Evolutionary conservation across 1,140 invertebrate genomes (phyloP).

Genomic region (Galendromus occidentalis): DNA sequence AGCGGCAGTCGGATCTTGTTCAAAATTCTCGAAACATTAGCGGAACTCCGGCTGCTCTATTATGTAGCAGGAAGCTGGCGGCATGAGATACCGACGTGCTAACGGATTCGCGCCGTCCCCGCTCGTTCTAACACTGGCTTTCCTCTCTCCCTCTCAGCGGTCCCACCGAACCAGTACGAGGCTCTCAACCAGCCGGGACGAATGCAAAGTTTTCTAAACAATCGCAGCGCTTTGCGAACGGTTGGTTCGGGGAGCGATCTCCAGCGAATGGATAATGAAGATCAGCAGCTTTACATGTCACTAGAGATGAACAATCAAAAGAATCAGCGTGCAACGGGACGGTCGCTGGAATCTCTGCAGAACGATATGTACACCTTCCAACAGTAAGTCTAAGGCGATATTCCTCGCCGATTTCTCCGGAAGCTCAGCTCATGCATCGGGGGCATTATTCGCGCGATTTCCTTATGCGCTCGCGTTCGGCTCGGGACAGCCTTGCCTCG

Average conservation of each 20-base stretch:
- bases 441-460: too few species aligned
- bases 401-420: too few species aligned
- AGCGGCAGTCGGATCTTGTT: too few species aligned
- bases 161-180: constrained; percentile 7
- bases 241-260: constrained; percentile 1
- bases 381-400: not conserved
- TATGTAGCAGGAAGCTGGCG: too few species aligned
- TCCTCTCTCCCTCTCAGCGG: not conserved
- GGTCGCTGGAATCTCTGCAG: not conserved
- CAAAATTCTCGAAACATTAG: too few species aligned
- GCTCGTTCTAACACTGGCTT: not conserved
- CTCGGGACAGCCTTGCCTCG: too few species aligned
- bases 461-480: too few species aligned
- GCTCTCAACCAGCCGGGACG: not conserved
- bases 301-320: constrained; percentile 8
- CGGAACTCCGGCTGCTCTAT: too few species aligned
- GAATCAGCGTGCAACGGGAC: not conserved
- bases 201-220: constrained; percentile 1
- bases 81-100: too few species aligned
- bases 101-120: too few species aligned
- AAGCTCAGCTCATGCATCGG: too few species aligned
- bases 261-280: constrained; percentile 5
- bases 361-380: constrained; percentile 8
- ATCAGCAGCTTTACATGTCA: constrained; percentile 4
- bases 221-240: not conserved